phyloP scores from a whole-genome alignment of 2,888 invertebrate genomes.

The Alcis repandata region DNA sequence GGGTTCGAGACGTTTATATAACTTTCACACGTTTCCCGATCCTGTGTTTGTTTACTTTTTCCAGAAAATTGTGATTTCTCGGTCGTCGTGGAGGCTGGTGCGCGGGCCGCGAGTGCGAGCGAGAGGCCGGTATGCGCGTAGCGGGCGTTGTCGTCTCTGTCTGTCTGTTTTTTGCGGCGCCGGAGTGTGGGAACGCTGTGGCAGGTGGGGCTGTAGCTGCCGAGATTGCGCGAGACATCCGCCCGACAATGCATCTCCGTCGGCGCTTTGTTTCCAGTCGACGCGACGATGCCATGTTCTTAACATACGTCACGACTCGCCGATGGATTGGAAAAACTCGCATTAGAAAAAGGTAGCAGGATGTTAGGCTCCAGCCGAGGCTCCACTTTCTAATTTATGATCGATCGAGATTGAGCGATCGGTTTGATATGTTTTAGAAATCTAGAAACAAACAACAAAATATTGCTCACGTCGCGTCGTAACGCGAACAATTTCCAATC shows the following conservation, averaged over 20 bases:
- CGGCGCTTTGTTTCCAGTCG: slow-evolving; percentile 77
- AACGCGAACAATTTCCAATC: not conserved
- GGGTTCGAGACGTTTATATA: slow-evolving; percentile 67
- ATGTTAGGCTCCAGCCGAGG: slow-evolving; percentile 25
- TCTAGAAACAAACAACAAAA: slow-evolving; percentile 6
- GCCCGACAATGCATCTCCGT: slow-evolving; percentile 84
- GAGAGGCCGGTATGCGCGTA: slow-evolving; percentile 68
- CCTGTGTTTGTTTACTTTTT: slow-evolving; percentile 67
- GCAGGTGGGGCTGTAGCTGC: slow-evolving; percentile 85
- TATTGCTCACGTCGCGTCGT: not conserved
- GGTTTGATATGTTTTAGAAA: slow-evolving; percentile 15
- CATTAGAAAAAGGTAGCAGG: slow-evolving; percentile 54
- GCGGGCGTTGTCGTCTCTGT: slow-evolving; percentile 66
- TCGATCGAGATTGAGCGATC: slow-evolving; percentile 15
- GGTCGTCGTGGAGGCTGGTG: slow-evolving; percentile 69
- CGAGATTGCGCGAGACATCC: slow-evolving; percentile 86
- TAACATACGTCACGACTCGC: slow-evolving; percentile 73
- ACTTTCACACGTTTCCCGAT: slow-evolving; percentile 53
- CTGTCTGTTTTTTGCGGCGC: slow-evolving; percentile 85
- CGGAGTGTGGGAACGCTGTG: slow-evolving; percentile 86
- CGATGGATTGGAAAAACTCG: slow-evolving; percentile 64
- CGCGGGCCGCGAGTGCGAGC: slow-evolving; percentile 76
- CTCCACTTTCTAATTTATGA: slow-evolving; percentile 33
- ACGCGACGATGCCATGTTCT: slow-evolving; percentile 73
- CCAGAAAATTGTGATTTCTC: slow-evolving; percentile 77